These are phyloP conservation scores for Troglohyphantes excavatus DNA, from an alignment of 2,888 invertebrate genomes.

Conservation along the genomic window DNA sequence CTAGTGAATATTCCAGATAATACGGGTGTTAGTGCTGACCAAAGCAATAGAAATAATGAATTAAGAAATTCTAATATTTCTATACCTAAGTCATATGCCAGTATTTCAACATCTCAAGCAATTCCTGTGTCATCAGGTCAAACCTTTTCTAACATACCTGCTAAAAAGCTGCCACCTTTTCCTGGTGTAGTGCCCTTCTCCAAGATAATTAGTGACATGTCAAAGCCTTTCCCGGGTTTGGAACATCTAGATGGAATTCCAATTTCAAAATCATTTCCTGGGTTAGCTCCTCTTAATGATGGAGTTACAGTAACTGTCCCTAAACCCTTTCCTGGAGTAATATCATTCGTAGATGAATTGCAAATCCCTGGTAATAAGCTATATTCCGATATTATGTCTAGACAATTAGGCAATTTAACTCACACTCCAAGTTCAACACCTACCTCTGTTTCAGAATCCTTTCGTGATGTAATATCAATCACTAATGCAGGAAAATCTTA, in stretches of 20 bases:
- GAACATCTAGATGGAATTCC: not conserved
- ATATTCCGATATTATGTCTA: constrained; percentile 27
- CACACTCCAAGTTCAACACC: constrained; percentile 7
- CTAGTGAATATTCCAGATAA: constrained; percentile 40
- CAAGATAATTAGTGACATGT: not conserved
- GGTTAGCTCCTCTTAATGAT: constrained; percentile 5
- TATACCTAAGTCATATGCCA: constrained; percentile 44
- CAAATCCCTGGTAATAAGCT: not conserved
- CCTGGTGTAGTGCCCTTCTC: constrained; percentile 1
- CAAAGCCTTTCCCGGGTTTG: constrained; percentile 3
- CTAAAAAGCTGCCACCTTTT: constrained; percentile 6
- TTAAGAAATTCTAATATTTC: constrained; percentile 17
- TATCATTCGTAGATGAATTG: constrained; percentile 10
- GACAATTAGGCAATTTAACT: constrained; percentile 6
- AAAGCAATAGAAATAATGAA: constrained; percentile 29
- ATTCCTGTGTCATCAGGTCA: constrained; percentile 28
- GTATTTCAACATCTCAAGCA: constrained; percentile 22
- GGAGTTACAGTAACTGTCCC: not conserved
- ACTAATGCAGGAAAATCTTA: constrained; percentile 40
- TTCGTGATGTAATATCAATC: not conserved
- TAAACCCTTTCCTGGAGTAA: constrained; percentile 12
- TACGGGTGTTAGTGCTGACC: constrained; percentile 17
- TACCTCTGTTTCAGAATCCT: constrained; percentile 24
- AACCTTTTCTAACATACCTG: constrained; percentile 22
- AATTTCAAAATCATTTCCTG: constrained; percentile 24